phyloP scores from a whole-genome alignment of 2,113 vertebrate genomes.

The Naja naja region DNA sequence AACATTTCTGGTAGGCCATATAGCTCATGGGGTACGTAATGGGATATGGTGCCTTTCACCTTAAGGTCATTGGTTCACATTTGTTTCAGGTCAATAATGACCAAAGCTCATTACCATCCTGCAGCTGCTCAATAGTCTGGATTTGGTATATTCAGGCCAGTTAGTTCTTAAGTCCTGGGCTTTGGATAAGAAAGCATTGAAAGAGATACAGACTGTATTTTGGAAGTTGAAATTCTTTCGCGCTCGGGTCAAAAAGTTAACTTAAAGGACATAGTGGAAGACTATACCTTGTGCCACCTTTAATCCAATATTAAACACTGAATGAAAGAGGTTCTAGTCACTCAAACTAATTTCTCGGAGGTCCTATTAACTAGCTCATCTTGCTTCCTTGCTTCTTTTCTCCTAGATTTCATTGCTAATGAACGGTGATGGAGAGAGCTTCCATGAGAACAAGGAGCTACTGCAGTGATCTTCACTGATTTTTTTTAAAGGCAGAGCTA shows the following conservation, averaged over 20 bases:
- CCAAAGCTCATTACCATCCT: slow-evolving; percentile 58
- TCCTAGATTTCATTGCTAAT: background rate
- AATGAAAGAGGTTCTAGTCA: background rate
- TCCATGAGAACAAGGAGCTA: background rate
- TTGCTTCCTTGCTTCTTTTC: background rate
- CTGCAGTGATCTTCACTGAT: background rate
- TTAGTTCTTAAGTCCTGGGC: background rate
- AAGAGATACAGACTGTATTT: background rate
- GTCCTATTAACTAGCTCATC: background rate
- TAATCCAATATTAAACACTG: background rate
- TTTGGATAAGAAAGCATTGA: background rate
- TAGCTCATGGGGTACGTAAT: slow-evolving; percentile 58
- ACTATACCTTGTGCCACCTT: background rate
- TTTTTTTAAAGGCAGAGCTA: background rate
- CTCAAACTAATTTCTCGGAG: background rate
- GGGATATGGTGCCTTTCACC: slow-evolving; percentile 58
- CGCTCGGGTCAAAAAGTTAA: background rate
- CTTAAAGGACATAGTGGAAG: background rate
- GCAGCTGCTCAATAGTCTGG: slow-evolving; percentile 55
- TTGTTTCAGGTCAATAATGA: slow-evolving; percentile 54
- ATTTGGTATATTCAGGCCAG: slow-evolving; percentile 3
- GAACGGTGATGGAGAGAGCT: background rate
- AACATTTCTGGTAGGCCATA: slow-evolving; percentile 57
- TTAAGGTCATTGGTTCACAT: slow-evolving; percentile 61
- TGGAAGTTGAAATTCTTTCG: background rate